These are phyloP conservation scores for Sminthurides aquaticus DNA, from an alignment of 2,888 invertebrate genomes.

Conservation along the genomic window DNA sequence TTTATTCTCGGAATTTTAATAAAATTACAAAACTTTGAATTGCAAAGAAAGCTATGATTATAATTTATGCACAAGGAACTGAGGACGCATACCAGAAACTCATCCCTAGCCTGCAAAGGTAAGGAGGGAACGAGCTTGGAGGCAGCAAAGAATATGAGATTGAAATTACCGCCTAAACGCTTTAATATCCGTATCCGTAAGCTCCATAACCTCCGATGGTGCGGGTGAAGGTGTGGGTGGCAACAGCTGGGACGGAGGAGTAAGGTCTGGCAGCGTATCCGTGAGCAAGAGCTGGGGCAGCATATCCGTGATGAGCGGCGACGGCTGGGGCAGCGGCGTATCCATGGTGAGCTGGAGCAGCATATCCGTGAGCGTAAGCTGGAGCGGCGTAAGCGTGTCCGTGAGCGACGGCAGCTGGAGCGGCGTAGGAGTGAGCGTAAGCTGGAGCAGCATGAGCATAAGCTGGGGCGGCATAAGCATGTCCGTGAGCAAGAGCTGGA, in stretches of 20 bases:
- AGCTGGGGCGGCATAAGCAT: constrained; percentile 27
- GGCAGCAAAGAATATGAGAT: neutral
- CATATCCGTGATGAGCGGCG: constrained; percentile 29
- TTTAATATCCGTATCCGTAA: constrained; percentile 38
- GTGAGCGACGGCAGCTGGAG: constrained; percentile 10
- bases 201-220: constrained; percentile 15
- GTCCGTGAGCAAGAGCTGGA: constrained; percentile 20
- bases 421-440: constrained; percentile 26
- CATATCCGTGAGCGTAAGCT: constrained; percentile 24
- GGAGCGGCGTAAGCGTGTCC: constrained; percentile 25
- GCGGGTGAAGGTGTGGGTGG: constrained; percentile 32
- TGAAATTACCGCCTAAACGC: too few relatives aligned
- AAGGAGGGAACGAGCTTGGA: neutral
- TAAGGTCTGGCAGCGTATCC: neutral
- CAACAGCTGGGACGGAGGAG: constrained; percentile 27
- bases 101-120: too few relatives aligned
- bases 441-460: constrained; percentile 26
- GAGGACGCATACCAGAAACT: too few relatives aligned
- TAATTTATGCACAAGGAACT: too few relatives aligned
- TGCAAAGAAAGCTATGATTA: too few relatives aligned
- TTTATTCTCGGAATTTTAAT: too few relatives aligned
- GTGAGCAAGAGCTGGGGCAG: constrained; percentile 29
- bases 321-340: constrained; percentile 31
- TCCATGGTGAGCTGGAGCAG: constrained; percentile 26
- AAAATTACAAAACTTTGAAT: too few relatives aligned